Evolutionary conservation across 1,140 invertebrate species (phyloP), one percentile per base, ranked within the genome.

Genomic region (Drosophila tropicalis): DNA sequence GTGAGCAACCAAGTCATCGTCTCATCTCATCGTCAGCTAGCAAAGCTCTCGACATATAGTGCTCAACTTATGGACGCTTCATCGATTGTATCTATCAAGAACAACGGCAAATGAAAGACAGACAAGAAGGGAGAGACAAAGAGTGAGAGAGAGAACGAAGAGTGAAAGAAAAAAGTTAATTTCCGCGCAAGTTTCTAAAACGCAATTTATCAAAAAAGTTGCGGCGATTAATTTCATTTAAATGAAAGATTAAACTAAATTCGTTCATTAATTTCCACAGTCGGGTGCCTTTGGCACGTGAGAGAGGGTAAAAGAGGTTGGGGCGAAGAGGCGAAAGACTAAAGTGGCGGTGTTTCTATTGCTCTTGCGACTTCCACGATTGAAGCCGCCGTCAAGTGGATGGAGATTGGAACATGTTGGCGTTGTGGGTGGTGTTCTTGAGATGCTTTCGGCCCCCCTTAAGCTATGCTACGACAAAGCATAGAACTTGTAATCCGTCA

Each of bases 121-220:
- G 22, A 29, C 1, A 29, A 15, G 5, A 2, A 13, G 7, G 25
- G 5, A 12, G 12, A 54, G n/a, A 54, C 10, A 12, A 1, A 32
- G 1, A 5, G n/a, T 0, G 6, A n/a, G 22, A 32, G n/a, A n/a
- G 25, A 10, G n/a, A 5, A 22, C 4, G 5, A 56, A 32, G 19
- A 56, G 25, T 29, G 25, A 56, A 56, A 36, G n/a, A 34, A 57
- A 57, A 57, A 58, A 58, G 56, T 58, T 58, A 58, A 58, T 58
- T 58, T 58, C 56, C 56, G 56, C 56, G 56, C 56, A 58, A 58
- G 56, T 58, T 58, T 58, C 56, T 58, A 60, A 60, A 44, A 32
- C 55, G 65, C 41, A 67, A 67, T 67, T 67, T 60, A 67, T 67
- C 65, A 67, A 67, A 67, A 67, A 67, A 67, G 55, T 67, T 67